phyloP scores from a whole-genome alignment of 2,797 vertebrate genomes.

The Muraenolepis orangiensis region DNA sequence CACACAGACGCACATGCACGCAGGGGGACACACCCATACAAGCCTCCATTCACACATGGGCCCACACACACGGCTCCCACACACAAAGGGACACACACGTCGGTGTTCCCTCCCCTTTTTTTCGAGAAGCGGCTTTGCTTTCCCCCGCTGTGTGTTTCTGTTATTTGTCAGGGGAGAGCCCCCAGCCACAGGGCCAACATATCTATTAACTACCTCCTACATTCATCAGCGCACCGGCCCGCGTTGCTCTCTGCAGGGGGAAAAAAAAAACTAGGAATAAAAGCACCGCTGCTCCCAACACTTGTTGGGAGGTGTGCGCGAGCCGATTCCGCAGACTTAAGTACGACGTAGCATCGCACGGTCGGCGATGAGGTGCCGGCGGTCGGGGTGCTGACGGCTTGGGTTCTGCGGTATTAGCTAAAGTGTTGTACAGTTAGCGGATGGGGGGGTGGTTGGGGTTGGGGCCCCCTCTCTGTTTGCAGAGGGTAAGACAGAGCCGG shows the following conservation, averaged over 20 bases:
- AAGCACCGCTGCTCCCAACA: background rate
- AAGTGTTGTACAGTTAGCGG: conserved; percentile 37
- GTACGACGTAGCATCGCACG: background rate
- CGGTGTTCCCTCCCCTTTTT: too few species aligned
- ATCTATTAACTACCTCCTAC: background rate
- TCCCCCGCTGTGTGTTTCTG: background rate
- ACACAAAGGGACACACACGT: too few species aligned
- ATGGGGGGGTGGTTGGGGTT: conserved; percentile 51
- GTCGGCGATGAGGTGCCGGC: background rate
- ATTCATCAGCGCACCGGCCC: conserved; percentile 5
- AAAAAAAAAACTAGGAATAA: background rate
- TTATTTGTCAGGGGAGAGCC: background rate
- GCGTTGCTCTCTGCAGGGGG: background rate
- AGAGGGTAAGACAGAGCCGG: background rate
- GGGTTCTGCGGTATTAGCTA: conserved; percentile 20
- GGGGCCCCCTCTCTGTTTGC: background rate
- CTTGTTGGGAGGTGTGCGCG: background rate
- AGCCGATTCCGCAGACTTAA: background rate
- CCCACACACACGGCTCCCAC: too few species aligned
- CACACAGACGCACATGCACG: conserved; percentile 12
- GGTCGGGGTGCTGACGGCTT: background rate
- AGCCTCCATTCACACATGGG: too few species aligned
- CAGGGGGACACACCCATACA: background rate
- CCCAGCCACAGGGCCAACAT: background rate
- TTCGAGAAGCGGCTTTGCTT: background rate